phyloP scores from a whole-genome alignment of 2,888 invertebrate species.

The Pinctada fucata region DNA sequence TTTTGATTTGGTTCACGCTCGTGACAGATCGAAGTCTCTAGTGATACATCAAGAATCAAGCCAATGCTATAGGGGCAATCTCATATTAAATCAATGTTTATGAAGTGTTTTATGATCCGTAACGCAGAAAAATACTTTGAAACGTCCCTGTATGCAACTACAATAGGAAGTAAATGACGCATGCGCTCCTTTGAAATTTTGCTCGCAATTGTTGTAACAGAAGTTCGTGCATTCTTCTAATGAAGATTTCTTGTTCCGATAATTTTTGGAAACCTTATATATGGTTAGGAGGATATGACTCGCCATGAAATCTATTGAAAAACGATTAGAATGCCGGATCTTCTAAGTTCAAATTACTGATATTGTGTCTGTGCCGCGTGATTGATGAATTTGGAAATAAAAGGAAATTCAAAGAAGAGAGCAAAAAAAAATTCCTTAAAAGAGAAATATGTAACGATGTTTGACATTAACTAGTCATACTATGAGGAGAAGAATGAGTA shows the following conservation, averaged over 20 bases:
- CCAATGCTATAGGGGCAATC: neutral
- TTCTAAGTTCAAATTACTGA: neutral
- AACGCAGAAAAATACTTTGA: too few relatives aligned
- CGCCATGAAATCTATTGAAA: neutral
- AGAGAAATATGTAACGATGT: too few relatives aligned
- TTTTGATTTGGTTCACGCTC: constrained; percentile 12
- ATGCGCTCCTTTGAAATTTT: constrained; percentile 1
- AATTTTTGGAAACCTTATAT: constrained; percentile 3
- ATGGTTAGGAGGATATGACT: neutral
- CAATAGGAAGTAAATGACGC: constrained; percentile 4
- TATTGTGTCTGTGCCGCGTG: neutral
- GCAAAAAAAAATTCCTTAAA: too few relatives aligned
- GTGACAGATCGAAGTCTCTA: constrained; percentile 11
- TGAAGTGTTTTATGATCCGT: neutral
- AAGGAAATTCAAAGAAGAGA: neutral
- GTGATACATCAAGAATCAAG: constrained; percentile 10
- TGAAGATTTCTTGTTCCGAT: neutral
- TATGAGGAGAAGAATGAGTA: too few relatives aligned
- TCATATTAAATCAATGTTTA: constrained; percentile 13
- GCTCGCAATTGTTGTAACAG: neutral
- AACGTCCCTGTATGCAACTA: neutral
- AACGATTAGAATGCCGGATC: neutral
- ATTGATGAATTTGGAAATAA: neutral
- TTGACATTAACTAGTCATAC: too few relatives aligned
- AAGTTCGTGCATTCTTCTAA: neutral